These are phyloP conservation scores for Aleadryas rufinucha DNA, from an alignment of 2,113 vertebrate genomes.

Conservation along the genomic window DNA sequence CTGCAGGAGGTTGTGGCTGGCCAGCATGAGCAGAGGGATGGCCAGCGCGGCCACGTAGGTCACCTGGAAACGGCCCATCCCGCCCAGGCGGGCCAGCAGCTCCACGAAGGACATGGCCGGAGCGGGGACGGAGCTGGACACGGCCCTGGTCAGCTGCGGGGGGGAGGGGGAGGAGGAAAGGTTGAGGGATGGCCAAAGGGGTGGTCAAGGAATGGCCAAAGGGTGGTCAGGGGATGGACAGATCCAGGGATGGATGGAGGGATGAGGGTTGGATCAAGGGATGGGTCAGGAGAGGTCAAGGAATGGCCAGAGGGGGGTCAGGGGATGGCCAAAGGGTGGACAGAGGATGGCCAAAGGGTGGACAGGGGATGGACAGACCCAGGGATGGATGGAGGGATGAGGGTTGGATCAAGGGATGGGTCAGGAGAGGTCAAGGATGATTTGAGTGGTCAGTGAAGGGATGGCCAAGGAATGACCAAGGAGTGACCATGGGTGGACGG, in stretches of 20 bases:
- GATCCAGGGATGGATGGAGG: not conserved
- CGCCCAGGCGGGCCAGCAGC: slow-evolving; percentile 75
- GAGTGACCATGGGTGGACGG: not conserved
- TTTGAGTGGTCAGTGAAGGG: not conserved
- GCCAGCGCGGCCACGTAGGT: slow-evolving; percentile 69
- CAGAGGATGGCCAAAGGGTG: not conserved
- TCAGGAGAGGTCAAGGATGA: not conserved
- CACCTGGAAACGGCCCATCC: slow-evolving; percentile 82
- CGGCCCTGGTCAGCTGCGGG: fast-evolving
- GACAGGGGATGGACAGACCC: not conserved
- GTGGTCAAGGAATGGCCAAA: not conserved
- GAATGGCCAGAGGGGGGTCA: not conserved
- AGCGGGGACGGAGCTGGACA: not conserved
- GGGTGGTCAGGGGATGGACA: not conserved
- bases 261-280: not conserved
- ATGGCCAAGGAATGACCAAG: too few relatives aligned
- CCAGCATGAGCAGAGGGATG: slow-evolving; percentile 75
- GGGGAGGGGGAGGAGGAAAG: too few relatives aligned
- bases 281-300: not conserved
- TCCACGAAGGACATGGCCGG: slow-evolving; percentile 61
- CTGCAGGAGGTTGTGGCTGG: slow-evolving; percentile 87
- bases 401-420: not conserved
- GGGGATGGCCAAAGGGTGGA: too few relatives aligned
- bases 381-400: not conserved
- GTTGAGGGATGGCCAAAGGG: not conserved